Evolutionary conservation across 2,888 invertebrate species (phyloP).

Genomic region (Drosophila birchii): DNA sequence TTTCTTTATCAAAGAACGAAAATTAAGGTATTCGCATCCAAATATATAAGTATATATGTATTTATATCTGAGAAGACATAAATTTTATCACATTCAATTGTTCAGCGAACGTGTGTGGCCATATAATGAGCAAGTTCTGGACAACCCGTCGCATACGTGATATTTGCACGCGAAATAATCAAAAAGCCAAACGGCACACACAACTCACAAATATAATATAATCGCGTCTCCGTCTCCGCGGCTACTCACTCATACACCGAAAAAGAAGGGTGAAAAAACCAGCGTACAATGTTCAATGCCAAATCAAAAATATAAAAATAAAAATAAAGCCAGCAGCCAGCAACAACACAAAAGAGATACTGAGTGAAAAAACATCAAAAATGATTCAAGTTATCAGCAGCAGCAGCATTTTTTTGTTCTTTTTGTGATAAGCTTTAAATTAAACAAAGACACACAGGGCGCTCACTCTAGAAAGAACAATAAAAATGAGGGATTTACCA

Average conservation of each 20-base stretch:
- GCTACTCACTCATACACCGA: conserved; percentile 23
- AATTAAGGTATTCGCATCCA: conserved; percentile 6
- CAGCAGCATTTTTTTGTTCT: conserved; percentile 17
- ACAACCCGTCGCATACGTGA: conserved; percentile 56
- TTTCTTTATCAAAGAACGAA: conserved; percentile 6
- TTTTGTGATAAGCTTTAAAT: conserved; percentile 64
- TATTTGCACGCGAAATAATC: conserved; percentile 76
- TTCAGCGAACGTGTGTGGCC: conserved; percentile 61
- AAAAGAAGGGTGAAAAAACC: conserved; percentile 76
- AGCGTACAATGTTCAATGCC: conserved; percentile 80
- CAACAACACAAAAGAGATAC: conserved; percentile 28
- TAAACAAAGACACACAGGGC: conserved; percentile 63
- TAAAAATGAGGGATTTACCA: background rate
- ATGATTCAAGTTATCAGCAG: conserved; percentile 69
- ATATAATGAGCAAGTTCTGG: conserved; percentile 64
- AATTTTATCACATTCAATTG: conserved; percentile 68
- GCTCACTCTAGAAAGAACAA: no score
- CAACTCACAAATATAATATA: conserved; percentile 21
- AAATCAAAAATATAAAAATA: conserved; percentile 58
- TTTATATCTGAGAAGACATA: conserved; percentile 5
- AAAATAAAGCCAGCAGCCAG: conserved; percentile 41
- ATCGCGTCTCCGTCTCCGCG: background rate
- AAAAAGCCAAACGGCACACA: conserved; percentile 50
- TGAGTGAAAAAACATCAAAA: conserved; percentile 37
- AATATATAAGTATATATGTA: background rate